Evolutionary conservation across 2,113 vertebrate genomes (phyloP), one percentile per base, ranked within the genome.

Genomic region (Pseudopipra pipra): DNA sequence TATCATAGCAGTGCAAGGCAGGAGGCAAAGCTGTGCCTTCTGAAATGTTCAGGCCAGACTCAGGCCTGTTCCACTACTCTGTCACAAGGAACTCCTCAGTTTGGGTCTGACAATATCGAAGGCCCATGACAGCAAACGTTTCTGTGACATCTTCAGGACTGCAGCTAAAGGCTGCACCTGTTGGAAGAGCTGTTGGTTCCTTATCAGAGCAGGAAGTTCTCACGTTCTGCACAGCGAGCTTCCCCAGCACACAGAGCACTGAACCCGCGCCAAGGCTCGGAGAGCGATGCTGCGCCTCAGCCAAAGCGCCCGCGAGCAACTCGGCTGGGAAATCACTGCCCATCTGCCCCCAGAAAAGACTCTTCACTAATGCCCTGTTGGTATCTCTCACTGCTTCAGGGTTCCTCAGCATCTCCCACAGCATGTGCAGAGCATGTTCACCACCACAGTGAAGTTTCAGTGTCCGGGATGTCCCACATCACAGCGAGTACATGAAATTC

Each of bases 81-180:
- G 28, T 17, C 71, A 10, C 0, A 6, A 76, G 52, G 3, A 56
- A 9, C 24, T 25, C 5, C 65, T 80, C 33, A 1, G 33, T 22
- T 39, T 19, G 30, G 80, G 80, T 54, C 1, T 4, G 31, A 44
- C 58, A 76, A 4, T 10, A 44, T 0, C 3, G 24, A 88, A 76
- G 54, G 76, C 51, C 27, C 47, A 7, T 0, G 44, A 51, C 46
- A 87, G 61, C 46, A 66, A 81, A 68, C 33, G 27, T 7, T 90
- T 58, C 55, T 55, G 51, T 62, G 28, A 39, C 2, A 0, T 52
- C 74, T 61, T 25, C 23, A 58, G 47, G n/a, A 28, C 59, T 20
- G 66, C 70, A 82, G 85, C 37, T 67, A 35, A 87, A 47, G 52
- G 82, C 58, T 89, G 95, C 84, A 87, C 89, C 92, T 93, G 96